Evolutionary conservation across 2,113 vertebrate genomes (phyloP).

Genomic region (Caracal caracal): DNA sequence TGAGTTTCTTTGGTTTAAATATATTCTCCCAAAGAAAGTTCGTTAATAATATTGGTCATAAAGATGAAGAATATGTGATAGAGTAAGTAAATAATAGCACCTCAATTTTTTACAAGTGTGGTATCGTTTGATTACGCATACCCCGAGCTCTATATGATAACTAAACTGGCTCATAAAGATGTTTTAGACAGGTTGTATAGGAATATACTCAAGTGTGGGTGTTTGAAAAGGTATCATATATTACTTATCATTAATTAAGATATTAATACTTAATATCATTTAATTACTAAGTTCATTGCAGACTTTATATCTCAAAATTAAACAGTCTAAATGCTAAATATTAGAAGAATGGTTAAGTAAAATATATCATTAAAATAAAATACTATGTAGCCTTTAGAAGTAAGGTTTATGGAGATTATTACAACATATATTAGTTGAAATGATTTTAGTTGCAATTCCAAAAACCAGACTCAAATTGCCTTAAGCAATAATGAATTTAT

Average conservation of each 20-base stretch:
- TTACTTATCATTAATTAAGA: too few species aligned
- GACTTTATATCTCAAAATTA: neutral
- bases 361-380: neutral
- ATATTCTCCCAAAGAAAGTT: neutral
- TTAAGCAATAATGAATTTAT: neutral
- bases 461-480: neutral
- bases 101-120: neutral
- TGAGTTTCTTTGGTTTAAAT: neutral
- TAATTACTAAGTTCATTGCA: neutral
- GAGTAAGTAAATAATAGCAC: neutral
- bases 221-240: neutral
- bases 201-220: neutral
- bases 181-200: neutral
- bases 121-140: neutral
- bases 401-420: neutral
- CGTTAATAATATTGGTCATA: neutral
- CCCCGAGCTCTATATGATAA: neutral
- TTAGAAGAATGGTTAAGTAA: neutral
- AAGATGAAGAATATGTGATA: neutral
- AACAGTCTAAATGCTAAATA: neutral
- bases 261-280: neutral
- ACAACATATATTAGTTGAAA: neutral
- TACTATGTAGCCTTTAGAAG: neutral
- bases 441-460: neutral
- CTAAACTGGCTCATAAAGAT: neutral